A percentile compares a stretch with the other conserved stretches of the same genome.
Conservation (phyloP, 2,113 vertebrate species). For the Balaeniceps rex region DNA sequence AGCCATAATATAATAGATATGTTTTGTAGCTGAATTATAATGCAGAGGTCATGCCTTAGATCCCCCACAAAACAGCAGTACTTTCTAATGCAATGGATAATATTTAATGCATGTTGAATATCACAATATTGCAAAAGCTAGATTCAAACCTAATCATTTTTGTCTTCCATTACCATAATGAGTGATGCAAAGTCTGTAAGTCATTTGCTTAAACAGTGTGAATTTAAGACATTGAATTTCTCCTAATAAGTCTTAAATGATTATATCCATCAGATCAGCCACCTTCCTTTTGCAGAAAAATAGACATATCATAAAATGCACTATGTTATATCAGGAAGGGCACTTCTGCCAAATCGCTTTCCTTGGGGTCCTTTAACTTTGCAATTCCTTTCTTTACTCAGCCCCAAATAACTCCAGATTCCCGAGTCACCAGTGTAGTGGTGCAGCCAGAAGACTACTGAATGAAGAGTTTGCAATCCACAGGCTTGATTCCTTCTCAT, state of each 20-base stretch:
- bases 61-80: neutral
- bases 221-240: neutral
- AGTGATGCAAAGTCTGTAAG: neutral
- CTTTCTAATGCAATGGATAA: neutral
- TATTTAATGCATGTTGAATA: neutral
- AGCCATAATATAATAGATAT: neutral
- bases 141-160: neutral
- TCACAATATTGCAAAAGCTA: neutral
- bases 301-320: neutral
- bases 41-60: neutral
- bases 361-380: neutral
- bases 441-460: neutral
- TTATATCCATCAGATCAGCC: neutral
- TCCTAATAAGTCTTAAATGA: neutral
- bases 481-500: neutral
- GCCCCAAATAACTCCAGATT: neutral
- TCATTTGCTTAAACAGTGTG: neutral
- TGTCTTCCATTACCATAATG: neutral
- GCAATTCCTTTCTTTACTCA: neutral
- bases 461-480: neutral
- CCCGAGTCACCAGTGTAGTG: neutral
- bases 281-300: neutral
- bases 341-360: neutral
- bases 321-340: neutral
- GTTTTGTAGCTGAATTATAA: neutral